phyloP scores from a whole-genome alignment of 2,113 vertebrate genomes.

The Oncorhynchus keta region DNA sequence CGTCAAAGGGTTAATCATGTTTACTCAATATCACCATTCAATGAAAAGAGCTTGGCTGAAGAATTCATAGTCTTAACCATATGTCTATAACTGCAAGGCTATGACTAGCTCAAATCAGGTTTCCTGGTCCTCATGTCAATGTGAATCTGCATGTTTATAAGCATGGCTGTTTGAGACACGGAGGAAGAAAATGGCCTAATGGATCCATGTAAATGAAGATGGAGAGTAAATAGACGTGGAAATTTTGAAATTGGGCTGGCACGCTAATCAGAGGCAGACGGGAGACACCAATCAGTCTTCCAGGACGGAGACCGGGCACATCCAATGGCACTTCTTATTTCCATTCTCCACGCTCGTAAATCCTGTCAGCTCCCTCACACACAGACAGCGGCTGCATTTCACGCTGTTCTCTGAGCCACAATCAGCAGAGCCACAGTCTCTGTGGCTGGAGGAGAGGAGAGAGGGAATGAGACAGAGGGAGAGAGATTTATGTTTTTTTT shows the following conservation, averaged over 20 bases:
- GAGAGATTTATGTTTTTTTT: neutral
- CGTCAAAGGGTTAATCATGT: no score
- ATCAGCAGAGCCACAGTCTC: constrained; percentile 49
- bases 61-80: neutral
- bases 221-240: constrained; percentile 54
- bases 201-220: constrained; percentile 55
- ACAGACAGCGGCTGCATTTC: constrained; percentile 67
- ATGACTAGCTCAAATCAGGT: constrained; percentile 1
- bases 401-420: constrained; percentile 57
- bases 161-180: constrained; percentile 29
- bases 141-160: constrained; percentile 24
- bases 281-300: constrained; percentile 62
- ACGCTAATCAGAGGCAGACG: constrained; percentile 55
- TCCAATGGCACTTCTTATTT: constrained; percentile 62
- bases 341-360: constrained; percentile 67
- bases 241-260: constrained; percentile 54
- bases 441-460: constrained; percentile 23
- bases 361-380: constrained; percentile 66
- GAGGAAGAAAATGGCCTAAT: constrained; percentile 18
- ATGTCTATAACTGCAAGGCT: neutral
- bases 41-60: neutral
- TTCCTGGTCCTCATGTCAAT: constrained; percentile 10
- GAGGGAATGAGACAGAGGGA: constrained; percentile 15
- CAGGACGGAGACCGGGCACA: constrained; percentile 53
- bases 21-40: no score